A percentile compares a stretch with the other conserved stretches of the same genome.
These are phyloP conservation scores for Drosophila oshimai DNA, from an alignment of 1,140 invertebrate genomes.

Conservation along the genomic window DNA sequence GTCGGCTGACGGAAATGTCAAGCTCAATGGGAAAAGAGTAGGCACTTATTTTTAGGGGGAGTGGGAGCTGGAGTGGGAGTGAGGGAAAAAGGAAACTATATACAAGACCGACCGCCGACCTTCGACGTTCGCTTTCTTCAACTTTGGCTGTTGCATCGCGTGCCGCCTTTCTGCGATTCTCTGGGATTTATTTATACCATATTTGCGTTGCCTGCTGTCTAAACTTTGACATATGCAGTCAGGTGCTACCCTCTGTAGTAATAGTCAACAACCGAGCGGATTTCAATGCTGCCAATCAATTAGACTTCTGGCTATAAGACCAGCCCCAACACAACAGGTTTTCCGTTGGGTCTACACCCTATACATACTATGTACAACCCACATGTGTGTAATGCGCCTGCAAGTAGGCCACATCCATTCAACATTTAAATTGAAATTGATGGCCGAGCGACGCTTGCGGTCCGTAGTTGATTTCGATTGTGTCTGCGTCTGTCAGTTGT, in stretches of 20 bases:
- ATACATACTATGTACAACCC: no score
- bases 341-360: conserved; percentile 1
- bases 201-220: conserved; percentile 73
- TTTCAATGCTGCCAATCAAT: conserved; percentile 63
- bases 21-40: conserved; percentile 19
- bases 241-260: background rate
- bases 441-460: conserved; percentile 57
- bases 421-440: conserved; percentile 76
- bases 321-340: conserved; percentile 55
- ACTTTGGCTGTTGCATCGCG: conserved; percentile 48
- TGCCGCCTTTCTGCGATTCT: conserved; percentile 20
- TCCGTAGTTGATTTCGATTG: conserved; percentile 40
- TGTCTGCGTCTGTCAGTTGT: conserved; percentile 18
- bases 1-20: conserved; percentile 60
- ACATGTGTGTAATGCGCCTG: conserved; percentile 10
- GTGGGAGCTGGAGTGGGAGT: no score
- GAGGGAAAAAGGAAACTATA: conserved; percentile 33
- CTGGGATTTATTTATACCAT: conserved; percentile 49
- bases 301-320: conserved; percentile 52
- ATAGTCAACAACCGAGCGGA: conserved; percentile 58
- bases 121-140: conserved; percentile 27
- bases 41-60: no score
- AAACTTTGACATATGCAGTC: conserved; percentile 75
- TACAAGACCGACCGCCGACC: conserved; percentile 59
- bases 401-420: conserved; percentile 62